Percentiles rank a stretch among this genome's conserved stretches.
phyloP scores from a whole-genome alignment of 2,888 invertebrate genomes.

The Microctonus hyperodae region DNA sequence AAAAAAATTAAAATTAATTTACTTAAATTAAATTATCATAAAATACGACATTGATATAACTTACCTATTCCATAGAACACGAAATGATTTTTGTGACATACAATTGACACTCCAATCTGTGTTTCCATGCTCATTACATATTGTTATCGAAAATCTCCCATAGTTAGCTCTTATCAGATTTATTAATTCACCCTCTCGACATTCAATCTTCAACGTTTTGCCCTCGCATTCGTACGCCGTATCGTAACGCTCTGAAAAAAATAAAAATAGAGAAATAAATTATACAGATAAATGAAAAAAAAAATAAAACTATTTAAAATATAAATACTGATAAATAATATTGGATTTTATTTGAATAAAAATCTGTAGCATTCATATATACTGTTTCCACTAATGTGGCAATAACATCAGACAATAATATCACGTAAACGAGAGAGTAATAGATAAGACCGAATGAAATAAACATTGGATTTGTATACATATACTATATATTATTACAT shows the following conservation, averaged over 20 bases:
- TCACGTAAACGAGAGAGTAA: background rate
- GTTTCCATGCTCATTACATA: constrained; percentile 95
- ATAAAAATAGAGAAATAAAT: constrained; percentile 44
- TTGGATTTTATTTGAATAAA: too few species aligned
- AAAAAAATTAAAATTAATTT: constrained; percentile 11
- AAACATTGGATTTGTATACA: constrained; percentile 11
- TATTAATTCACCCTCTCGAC: constrained; percentile 87
- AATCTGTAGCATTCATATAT: background rate
- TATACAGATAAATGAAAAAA: constrained; percentile 7
- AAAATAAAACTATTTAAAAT: background rate
- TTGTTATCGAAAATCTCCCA: constrained; percentile 92
- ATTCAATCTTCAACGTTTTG: constrained; percentile 86
- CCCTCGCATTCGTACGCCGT: constrained; percentile 96
- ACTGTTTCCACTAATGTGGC: constrained; percentile 29
- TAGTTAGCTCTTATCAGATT: constrained; percentile 94
- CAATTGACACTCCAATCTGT: constrained; percentile 98
- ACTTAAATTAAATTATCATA: constrained; percentile 11
- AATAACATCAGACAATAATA: constrained; percentile 18
- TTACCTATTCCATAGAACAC: constrained; percentile 89
- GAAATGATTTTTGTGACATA: constrained; percentile 87
- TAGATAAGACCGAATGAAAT: constrained; percentile 10
- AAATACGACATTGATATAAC: constrained; percentile 37
- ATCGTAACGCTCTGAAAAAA: constrained; percentile 80
- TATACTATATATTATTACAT: constrained; percentile 10
- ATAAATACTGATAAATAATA: background rate